phyloP scores from a whole-genome alignment of 2,888 invertebrate species.

The Pollenia labialis region DNA sequence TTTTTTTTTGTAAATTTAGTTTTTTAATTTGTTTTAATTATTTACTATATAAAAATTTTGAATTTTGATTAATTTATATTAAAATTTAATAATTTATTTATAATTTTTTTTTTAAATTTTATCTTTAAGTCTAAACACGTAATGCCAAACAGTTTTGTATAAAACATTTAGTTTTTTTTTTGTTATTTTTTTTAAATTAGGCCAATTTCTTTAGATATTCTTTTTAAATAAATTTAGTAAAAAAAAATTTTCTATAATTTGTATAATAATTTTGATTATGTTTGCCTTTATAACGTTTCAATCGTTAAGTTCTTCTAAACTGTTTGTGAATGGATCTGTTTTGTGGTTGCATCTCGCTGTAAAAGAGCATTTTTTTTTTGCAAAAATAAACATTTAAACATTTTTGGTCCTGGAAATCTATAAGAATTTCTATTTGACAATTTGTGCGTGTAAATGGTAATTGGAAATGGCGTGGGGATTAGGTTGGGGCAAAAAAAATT shows the following conservation, averaged over 20 bases:
- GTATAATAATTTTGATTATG: slow-evolving; percentile 70
- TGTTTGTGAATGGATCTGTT: slow-evolving; percentile 67
- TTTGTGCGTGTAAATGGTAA: slow-evolving; percentile 19
- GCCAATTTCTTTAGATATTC: slow-evolving; percentile 52
- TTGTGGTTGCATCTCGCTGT: slow-evolving; percentile 38
- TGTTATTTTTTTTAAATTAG: slow-evolving; percentile 46
- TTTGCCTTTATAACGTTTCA: slow-evolving; percentile 58
- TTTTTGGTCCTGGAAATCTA: slow-evolving; percentile 44
- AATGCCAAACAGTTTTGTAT: slow-evolving; percentile 65
- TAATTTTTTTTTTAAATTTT: slow-evolving; percentile 60
- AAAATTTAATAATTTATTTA: slow-evolving; percentile 54
- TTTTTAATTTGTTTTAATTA: slow-evolving; percentile 42
- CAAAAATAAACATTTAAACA: slow-evolving; percentile 50
- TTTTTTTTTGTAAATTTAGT: slow-evolving; percentile 51
- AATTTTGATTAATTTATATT: slow-evolving; percentile 73
- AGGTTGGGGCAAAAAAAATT: slow-evolving; percentile 23
- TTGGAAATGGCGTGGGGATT: neutral
- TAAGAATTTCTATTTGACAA: neutral
- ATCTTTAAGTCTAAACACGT: slow-evolving; percentile 67
- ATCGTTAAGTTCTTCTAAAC: slow-evolving; percentile 53
- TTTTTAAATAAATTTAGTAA: slow-evolving; percentile 33
- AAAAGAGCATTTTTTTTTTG: slow-evolving; percentile 61
- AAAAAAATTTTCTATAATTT: slow-evolving; percentile 46
- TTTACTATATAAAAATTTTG: slow-evolving; percentile 73
- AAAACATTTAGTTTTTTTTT: slow-evolving; percentile 57